Conservation (phyloP, 92 coral and sea anemone species). For the Diadumene lineata region DNA sequence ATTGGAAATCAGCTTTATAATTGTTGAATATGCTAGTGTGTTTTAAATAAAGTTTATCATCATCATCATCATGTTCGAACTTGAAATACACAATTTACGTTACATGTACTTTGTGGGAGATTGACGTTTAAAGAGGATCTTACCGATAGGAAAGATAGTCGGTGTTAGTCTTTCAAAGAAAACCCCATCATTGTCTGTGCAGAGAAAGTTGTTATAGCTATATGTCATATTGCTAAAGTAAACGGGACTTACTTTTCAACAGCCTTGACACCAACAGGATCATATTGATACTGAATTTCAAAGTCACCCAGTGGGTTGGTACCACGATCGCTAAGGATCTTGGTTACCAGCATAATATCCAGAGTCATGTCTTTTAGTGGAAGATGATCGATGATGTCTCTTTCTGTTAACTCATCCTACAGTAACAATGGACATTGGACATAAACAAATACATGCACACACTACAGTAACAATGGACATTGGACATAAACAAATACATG, state of each 20-base stretch:
- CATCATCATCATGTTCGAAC: too few relatives aligned
- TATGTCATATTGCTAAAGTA: too few relatives aligned
- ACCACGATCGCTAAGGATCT: slow-evolving; percentile 99
- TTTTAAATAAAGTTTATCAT: too few relatives aligned
- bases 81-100: too few relatives aligned
- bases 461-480: slow-evolving; percentile 19
- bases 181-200: too few relatives aligned
- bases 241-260: slow-evolving; percentile 61
- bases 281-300: slow-evolving; percentile 95
- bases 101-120: too few relatives aligned
- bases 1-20: too few relatives aligned
- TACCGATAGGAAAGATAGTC: too few relatives aligned
- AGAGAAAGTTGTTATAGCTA: too few relatives aligned
- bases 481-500: background rate
- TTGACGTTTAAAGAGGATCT: too few relatives aligned
- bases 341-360: slow-evolving; percentile 94
- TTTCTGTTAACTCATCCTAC: slow-evolving; percentile 73
- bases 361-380: slow-evolving; percentile 96
- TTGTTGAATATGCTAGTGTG: too few relatives aligned
- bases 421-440: background rate
- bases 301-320: slow-evolving; percentile 94
- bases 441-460: slow-evolving; percentile 1
- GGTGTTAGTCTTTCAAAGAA: too few relatives aligned
- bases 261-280: slow-evolving; percentile 87
- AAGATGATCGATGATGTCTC: slow-evolving; percentile 78